These are phyloP conservation scores for Dasypogon diadema DNA, from an alignment of 2,888 invertebrate genomes.

Conservation along the genomic window DNA sequence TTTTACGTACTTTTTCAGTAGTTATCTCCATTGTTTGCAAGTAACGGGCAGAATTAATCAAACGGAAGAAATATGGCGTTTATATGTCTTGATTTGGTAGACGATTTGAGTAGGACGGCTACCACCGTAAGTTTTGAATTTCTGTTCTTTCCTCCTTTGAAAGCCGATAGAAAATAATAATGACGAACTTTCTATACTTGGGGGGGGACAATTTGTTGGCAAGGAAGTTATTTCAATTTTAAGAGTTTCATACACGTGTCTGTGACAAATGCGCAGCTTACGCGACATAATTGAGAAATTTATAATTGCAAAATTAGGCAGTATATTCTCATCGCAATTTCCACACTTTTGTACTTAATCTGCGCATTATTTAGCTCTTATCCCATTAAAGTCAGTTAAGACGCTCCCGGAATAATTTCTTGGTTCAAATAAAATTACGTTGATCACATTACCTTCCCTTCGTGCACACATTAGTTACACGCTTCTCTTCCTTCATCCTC, in stretches of 20 bases:
- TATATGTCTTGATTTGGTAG: neutral
- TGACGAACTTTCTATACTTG: neutral
- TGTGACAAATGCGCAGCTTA: neutral
- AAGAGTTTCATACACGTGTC: neutral
- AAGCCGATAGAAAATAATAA: neutral
- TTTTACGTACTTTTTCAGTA: slow-evolving; percentile 20
- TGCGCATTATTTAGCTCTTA: neutral
- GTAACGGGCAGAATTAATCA: slow-evolving; percentile 27
- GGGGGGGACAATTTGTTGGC: neutral
- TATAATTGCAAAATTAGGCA: neutral
- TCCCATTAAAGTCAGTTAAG: slow-evolving; percentile 7
- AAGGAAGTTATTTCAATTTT: neutral
- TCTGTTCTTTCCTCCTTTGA: neutral
- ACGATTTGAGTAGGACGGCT: neutral
- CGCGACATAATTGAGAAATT: neutral
- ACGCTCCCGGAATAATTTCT: neutral
- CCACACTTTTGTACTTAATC: neutral
- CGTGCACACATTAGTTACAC: neutral
- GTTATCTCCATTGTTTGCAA: slow-evolving; percentile 19
- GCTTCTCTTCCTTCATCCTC: neutral
- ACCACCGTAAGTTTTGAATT: neutral
- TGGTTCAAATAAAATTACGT: neutral
- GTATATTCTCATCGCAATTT: neutral
- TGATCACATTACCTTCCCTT: neutral
- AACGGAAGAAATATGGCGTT: slow-evolving; percentile 24